Evolutionary conservation across 2,113 vertebrate genomes (phyloP).

Genomic region (Grammomys dolichurus): DNA sequence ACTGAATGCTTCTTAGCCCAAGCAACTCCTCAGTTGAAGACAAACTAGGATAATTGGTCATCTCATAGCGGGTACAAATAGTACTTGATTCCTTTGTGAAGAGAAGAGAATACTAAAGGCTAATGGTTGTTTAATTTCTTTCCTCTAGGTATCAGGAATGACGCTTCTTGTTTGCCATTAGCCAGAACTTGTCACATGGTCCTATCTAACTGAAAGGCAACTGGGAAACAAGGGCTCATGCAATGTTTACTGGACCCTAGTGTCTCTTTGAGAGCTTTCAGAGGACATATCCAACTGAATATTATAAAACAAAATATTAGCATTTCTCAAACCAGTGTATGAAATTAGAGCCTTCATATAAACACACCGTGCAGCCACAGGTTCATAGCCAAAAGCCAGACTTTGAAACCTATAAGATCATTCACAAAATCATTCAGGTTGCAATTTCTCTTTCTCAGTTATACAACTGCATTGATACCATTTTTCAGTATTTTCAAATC

Average conservation of each 20-base stretch:
- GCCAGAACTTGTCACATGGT: not conserved
- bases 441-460: not conserved
- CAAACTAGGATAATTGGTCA: too few relatives aligned
- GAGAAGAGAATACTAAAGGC: not conserved
- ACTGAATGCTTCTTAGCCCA: not conserved
- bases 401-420: not conserved
- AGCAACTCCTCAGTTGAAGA: not conserved
- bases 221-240: not conserved
- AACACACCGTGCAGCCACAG: not conserved
- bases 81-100: not conserved
- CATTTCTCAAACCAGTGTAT: not conserved
- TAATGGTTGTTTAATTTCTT: not conserved
- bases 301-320: not conserved
- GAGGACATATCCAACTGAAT: not conserved
- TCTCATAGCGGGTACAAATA: not conserved
- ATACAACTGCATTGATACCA: not conserved
- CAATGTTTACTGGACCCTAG: not conserved
- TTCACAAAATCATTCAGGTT: not conserved
- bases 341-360: not conserved
- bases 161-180: not conserved
- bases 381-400: not conserved
- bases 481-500: not conserved
- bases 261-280: not conserved
- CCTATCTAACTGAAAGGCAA: not conserved
- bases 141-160: not conserved